Evolutionary conservation across 1,140 invertebrate species (phyloP).

Genomic region (Bursaphelenchus mucronatus): DNA sequence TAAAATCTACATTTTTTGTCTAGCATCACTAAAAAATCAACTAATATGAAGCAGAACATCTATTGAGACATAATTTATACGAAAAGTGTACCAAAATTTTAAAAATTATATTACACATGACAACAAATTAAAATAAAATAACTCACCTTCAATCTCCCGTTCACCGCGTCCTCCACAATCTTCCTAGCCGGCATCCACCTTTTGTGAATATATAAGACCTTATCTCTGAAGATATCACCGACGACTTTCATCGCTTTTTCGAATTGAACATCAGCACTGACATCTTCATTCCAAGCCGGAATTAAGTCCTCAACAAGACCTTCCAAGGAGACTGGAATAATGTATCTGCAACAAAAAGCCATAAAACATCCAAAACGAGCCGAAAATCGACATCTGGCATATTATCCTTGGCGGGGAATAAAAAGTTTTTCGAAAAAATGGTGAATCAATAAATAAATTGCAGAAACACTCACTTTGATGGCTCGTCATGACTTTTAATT

Average conservation of each 20-base stretch:
- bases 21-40: not conserved
- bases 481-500: slow-evolving; percentile 69
- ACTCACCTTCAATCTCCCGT: slow-evolving; percentile 68
- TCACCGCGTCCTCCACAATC: slow-evolving; percentile 71
- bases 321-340: slow-evolving; percentile 74
- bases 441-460: slow-evolving; percentile 8
- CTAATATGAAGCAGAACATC: not conserved
- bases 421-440: not conserved
- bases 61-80: not conserved
- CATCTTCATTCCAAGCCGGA: slow-evolving; percentile 76
- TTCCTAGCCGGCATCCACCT: slow-evolving; percentile 78
- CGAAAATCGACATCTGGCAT: slow-evolving; percentile 11
- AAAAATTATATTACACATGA: not conserved
- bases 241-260: slow-evolving; percentile 73
- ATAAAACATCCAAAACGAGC: slow-evolving; percentile 6
- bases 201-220: slow-evolving; percentile 69
- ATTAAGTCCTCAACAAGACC: slow-evolving; percentile 75
- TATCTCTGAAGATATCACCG: slow-evolving; percentile 75
- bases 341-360: slow-evolving; percentile 65
- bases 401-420: not conserved
- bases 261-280: slow-evolving; percentile 61
- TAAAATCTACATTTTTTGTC: slow-evolving; percentile 24
- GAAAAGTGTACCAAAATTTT: not conserved
- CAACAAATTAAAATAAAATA: not conserved
- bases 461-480: slow-evolving; percentile 63